These are phyloP conservation scores for Stenotaenia linearis DNA, from an alignment of 2,888 invertebrate species.

Conservation along the genomic window DNA sequence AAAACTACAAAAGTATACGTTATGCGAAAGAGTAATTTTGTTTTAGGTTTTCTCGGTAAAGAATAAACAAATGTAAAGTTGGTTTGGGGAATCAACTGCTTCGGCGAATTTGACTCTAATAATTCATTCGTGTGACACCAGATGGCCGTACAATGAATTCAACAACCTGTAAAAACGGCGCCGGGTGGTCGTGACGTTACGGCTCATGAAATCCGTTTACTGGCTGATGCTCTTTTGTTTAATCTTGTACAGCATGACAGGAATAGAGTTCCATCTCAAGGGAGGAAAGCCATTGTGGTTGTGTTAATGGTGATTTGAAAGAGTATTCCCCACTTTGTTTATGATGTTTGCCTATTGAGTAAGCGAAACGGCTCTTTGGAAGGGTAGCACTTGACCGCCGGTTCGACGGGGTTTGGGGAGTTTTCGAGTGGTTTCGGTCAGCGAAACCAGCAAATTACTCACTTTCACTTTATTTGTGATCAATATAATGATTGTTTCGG, in stretches of 20 bases:
- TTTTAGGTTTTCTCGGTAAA: too few relatives aligned
- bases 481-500: too few relatives aligned
- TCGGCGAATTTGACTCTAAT: neutral
- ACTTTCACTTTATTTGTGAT: too few relatives aligned
- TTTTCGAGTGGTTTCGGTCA: neutral
- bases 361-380: neutral
- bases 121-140: slow-evolving; percentile 6
- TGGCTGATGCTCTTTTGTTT: slow-evolving; percentile 19
- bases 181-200: slow-evolving; percentile 11
- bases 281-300: neutral
- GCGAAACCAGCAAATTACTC: too few relatives aligned
- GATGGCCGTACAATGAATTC: slow-evolving; percentile 4
- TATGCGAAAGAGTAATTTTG: too few relatives aligned
- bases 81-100: neutral
- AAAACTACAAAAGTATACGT: too few relatives aligned
- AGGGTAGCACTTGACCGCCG: neutral
- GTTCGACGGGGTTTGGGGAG: neutral
- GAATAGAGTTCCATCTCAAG: neutral
- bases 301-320: slow-evolving; percentile 14
- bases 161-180: slow-evolving; percentile 19
- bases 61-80: neutral
- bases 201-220: slow-evolving; percentile 19
- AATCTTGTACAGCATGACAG: slow-evolving; percentile 6
- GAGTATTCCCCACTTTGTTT: neutral
- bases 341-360: neutral